These are phyloP conservation scores for Drosophila punjabiensis DNA, from an alignment of 1,140 invertebrate genomes.

Conservation along the genomic window DNA sequence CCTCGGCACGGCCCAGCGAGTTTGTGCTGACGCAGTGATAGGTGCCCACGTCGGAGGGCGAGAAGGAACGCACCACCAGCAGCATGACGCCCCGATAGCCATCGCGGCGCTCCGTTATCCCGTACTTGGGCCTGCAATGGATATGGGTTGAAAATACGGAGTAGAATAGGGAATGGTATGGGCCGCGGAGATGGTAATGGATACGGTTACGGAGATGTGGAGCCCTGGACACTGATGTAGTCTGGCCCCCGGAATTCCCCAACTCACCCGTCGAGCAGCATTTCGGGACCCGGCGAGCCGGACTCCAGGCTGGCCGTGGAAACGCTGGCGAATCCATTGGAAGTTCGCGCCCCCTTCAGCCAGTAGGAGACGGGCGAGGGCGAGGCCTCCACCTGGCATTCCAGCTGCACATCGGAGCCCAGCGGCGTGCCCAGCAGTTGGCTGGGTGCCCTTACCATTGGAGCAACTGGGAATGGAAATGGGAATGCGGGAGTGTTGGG, in stretches of 20 bases:
- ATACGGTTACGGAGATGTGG: constrained; percentile 17
- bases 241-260: constrained; percentile 24
- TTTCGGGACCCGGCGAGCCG: constrained; percentile 87
- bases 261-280: constrained; percentile 92
- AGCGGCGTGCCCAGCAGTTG: constrained; percentile 93
- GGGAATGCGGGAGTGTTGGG: neutral
- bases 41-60: constrained; percentile 92
- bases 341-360: constrained; percentile 89
- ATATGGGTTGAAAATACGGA: neutral
- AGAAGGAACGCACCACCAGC: constrained; percentile 92
- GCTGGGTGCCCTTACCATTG: constrained; percentile 92
- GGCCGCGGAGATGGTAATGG: constrained; percentile 19
- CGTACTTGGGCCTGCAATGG: constrained; percentile 91
- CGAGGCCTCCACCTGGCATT: constrained; percentile 93
- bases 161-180: constrained; percentile 6
- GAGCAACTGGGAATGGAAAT: constrained; percentile 89
- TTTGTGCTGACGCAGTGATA: constrained; percentile 97
- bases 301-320: constrained; percentile 77
- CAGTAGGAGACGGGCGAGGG: constrained; percentile 94
- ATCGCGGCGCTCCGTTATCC: constrained; percentile 91
- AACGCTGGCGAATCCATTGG: constrained; percentile 71
- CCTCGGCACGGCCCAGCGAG: constrained; percentile 93
- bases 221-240: constrained; percentile 9
- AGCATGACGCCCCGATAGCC: constrained; percentile 94
- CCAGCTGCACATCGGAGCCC: constrained; percentile 92